Percentiles rank a stretch among this genome's conserved stretches.
These are phyloP conservation scores for Acanthosepion esculentum DNA, from an alignment of 2,888 invertebrate species.

Conservation along the genomic window DNA sequence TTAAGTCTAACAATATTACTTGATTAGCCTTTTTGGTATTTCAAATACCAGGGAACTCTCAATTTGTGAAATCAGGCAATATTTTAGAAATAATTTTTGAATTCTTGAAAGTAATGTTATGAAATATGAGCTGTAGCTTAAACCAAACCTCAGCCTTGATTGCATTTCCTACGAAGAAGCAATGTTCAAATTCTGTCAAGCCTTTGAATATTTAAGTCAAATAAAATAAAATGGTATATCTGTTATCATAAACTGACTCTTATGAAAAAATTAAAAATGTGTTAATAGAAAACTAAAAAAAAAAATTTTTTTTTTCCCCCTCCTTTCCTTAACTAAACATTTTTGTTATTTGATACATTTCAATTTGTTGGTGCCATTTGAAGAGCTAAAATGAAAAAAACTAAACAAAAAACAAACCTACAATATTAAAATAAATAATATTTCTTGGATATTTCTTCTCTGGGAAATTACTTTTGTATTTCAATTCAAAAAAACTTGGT, in stretches of 20 bases:
- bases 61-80: no score
- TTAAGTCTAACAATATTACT: background rate
- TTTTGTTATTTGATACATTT: background rate
- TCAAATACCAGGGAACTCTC: background rate
- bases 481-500: background rate
- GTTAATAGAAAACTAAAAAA: background rate
- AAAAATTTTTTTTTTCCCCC: no score
- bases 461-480: background rate
- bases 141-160: background rate
- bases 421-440: background rate
- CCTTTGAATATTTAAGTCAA: background rate
- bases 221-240: background rate
- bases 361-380: background rate
- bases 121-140: background rate
- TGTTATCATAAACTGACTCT: background rate
- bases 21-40: background rate
- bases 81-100: no score
- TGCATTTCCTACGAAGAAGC: background rate
- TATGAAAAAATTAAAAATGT: background rate
- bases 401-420: no score
- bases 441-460: background rate
- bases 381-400: no score
- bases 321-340: background rate
- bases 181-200: background rate
- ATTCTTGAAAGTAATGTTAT: background rate